These are phyloP conservation scores for Zaprionus nigranus DNA, from an alignment of 1,140 invertebrate species.

Conservation along the genomic window DNA sequence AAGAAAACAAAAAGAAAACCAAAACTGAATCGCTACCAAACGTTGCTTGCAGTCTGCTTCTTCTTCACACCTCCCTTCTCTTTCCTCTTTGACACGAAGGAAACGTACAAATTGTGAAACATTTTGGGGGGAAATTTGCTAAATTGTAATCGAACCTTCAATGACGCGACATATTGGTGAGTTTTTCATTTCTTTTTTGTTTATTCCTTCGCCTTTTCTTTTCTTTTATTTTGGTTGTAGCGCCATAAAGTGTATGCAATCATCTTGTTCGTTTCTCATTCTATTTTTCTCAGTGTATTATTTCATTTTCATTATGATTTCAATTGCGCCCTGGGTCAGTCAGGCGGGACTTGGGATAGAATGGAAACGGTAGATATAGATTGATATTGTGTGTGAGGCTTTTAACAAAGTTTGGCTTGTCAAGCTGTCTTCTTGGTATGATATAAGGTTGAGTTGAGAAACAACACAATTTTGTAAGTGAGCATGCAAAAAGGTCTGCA, in stretches of 20 bases:
- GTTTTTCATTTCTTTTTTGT: slow-evolving; percentile 9
- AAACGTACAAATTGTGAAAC: slow-evolving; percentile 27
- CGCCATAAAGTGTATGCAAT: slow-evolving; percentile 39
- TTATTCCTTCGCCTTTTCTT: slow-evolving; percentile 3
- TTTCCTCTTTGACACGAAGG: neutral
- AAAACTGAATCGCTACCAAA: neutral
- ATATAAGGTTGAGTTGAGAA: neutral
- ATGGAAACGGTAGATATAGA: neutral
- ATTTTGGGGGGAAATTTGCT: slow-evolving; percentile 39
- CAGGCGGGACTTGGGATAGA: slow-evolving; percentile 11
- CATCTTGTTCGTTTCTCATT: slow-evolving; percentile 22
- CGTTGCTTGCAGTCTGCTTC: neutral
- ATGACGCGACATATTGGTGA: slow-evolving; percentile 27
- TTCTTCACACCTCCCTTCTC: neutral
- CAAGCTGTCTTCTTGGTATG: neutral
- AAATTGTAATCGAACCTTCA: slow-evolving; percentile 54
- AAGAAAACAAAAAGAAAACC: neutral
- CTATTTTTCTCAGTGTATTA: slow-evolving; percentile 19
- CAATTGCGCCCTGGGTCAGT: slow-evolving; percentile 28
- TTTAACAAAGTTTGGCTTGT: neutral
- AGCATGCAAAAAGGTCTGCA: neutral
- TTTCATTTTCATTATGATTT: slow-evolving; percentile 68
- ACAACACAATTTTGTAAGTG: neutral
- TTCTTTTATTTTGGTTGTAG: slow-evolving; percentile 20
- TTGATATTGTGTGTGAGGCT: neutral